Conservation (phyloP, 53 echinoderm and acorn worm genomes). For the Temnopleurus reevesii region DNA sequence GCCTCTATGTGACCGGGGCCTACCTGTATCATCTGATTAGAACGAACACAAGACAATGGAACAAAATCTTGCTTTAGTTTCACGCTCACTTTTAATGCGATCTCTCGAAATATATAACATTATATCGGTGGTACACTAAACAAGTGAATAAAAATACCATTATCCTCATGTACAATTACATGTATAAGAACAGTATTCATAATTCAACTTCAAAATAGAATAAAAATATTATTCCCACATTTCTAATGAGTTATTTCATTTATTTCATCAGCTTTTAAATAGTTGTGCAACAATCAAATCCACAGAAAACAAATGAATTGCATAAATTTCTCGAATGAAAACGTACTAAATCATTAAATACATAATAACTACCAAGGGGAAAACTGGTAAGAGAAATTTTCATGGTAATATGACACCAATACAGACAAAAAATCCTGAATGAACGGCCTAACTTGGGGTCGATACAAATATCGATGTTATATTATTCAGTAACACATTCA, state of each 20-base stretch:
- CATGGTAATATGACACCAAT: background rate
- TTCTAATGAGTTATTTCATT: background rate
- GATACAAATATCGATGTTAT: too few species aligned
- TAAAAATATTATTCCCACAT: background rate
- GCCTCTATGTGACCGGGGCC: too few species aligned
- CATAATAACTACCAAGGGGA: background rate
- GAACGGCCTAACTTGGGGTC: too few species aligned
- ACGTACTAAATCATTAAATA: background rate
- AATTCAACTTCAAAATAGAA: background rate
- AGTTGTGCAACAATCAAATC: too few species aligned
- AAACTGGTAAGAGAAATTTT: background rate
- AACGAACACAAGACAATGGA: too few species aligned
- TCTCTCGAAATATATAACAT: conserved; percentile 28
- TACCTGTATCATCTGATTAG: too few species aligned
- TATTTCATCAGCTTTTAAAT: background rate
- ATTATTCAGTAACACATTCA: too few species aligned
- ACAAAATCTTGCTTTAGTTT: conserved; percentile 2
- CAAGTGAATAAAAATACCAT: background rate
- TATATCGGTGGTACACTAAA: background rate
- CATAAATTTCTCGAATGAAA: too few species aligned
- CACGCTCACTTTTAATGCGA: conserved; percentile 38
- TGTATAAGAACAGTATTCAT: background rate
- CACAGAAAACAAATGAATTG: too few species aligned
- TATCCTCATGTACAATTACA: background rate
- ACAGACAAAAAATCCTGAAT: background rate